Evolutionary conservation across 2,797 vertebrate genomes (phyloP).

Genomic region (Takifugu ocellatus): DNA sequence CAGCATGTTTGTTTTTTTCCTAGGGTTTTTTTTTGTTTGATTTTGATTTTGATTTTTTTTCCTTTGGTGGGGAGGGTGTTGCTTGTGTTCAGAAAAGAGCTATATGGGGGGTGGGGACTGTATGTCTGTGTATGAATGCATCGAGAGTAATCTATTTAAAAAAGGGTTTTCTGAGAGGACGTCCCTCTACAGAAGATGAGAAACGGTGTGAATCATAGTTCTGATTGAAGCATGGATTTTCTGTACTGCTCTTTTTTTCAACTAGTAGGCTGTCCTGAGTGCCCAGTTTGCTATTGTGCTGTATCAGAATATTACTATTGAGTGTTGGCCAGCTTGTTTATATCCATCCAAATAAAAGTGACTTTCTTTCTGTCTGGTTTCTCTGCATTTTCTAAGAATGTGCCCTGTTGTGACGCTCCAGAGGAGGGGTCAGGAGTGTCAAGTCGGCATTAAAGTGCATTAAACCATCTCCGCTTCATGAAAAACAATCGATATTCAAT

Average conservation of each 20-base stretch:
- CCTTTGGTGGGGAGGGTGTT: neutral
- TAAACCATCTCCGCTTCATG: no score
- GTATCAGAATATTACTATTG: slow-evolving; percentile 91
- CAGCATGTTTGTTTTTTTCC: slow-evolving; percentile 74
- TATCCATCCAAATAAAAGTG: slow-evolving; percentile 98
- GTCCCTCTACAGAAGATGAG: slow-evolving; percentile 37
- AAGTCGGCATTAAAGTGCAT: neutral
- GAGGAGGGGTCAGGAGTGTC: slow-evolving; percentile 5
- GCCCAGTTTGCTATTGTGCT: slow-evolving; percentile 80
- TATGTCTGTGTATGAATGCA: slow-evolving; percentile 33
- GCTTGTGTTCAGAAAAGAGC: slow-evolving; percentile 4
- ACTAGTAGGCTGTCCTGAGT: slow-evolving; percentile 68
- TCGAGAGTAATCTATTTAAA: slow-evolving; percentile 55
- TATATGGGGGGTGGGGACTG: slow-evolving; percentile 14
- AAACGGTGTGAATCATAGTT: slow-evolving; percentile 36
- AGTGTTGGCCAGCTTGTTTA: slow-evolving; percentile 97
- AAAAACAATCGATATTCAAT: no score
- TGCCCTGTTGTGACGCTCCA: neutral
- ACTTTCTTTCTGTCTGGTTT: slow-evolving; percentile 85
- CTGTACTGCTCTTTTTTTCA: slow-evolving; percentile 33
- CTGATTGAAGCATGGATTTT: slow-evolving; percentile 75
- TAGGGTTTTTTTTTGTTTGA: slow-evolving; percentile 57
- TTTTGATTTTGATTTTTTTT: slow-evolving; percentile 11
- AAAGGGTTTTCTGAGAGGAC: slow-evolving; percentile 50
- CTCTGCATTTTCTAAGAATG: slow-evolving; percentile 1